Evolutionary conservation across 2,888 invertebrate species (phyloP).

Genomic region (Acanthosepion lycidas): DNA sequence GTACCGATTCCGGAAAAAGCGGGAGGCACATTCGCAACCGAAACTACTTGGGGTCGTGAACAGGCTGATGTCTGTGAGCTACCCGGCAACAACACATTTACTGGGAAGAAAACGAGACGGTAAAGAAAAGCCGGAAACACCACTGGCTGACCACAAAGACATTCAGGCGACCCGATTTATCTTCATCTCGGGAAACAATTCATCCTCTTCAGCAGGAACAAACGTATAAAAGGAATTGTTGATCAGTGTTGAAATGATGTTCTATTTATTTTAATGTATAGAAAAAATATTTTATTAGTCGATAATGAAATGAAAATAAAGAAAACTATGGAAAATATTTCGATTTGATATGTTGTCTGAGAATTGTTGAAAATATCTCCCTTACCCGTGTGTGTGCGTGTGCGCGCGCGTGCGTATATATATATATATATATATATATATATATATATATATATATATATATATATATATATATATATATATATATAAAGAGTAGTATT

Average conservation of each 20-base stretch:
- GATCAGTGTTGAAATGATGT: no score
- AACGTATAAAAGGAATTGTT: not conserved
- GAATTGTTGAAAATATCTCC: no score
- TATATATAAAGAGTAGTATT: no score
- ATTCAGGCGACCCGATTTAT: not conserved
- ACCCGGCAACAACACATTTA: not conserved
- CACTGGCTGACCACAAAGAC: not conserved
- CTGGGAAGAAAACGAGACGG: not conserved
- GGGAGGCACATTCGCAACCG: not conserved
- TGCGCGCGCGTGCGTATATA: accelerated
- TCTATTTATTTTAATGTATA: no score
- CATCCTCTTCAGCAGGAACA: not conserved
- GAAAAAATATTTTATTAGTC: no score
- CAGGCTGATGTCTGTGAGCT: not conserved
- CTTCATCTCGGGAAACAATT: not conserved
- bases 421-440: no score
- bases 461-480: no score
- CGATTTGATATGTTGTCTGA: no score
- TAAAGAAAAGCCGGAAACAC: not conserved
- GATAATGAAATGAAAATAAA: no score
- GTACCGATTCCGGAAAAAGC: not conserved
- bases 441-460: no score
- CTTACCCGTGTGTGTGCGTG: no score
- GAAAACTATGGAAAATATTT: no score
- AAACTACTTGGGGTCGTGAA: not conserved